Evolutionary conservation across 2,797 vertebrate genomes (phyloP), one percentile per base, ranked within the genome.

Genomic region (Acipenser ruthenus): DNA sequence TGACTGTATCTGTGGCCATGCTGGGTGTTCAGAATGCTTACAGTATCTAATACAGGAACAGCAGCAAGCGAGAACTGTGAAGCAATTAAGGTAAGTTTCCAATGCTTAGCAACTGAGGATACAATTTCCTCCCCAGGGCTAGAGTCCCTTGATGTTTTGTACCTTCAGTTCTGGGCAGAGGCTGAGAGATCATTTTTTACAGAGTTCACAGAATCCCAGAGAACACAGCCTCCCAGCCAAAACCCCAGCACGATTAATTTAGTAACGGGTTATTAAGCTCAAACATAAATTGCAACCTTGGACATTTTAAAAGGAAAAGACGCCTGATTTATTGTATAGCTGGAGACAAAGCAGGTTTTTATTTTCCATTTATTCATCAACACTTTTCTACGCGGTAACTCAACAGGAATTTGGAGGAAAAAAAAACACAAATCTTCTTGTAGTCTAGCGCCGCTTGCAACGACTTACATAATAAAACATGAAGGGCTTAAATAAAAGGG

Each of bases 231-330:
- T 90, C 87, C 86, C 85, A 89, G 92, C 82, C 81, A 89, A 92
- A 92, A 91, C 86, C 89, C 88, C 89, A 86, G 87, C 72, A 78
- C 87, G 79, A 87, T 80, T 90, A 91, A 92, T 91, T 90, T 88
- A 91, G 89, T 91, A 93, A 92, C 88, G 89, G 88, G 86, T 90
- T 90, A 89, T 80, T 81, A 79, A 82, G 78, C 79, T 77, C 83
- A 87, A 89, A 89, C 91, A 93, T 94, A 93, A 94, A 94, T 93
- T 91, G 90, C 78, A 80, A 81, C 77, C 81, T 87, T 83, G 89
- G 92, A 91, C 90, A 62, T 90, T 92, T 90, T 93, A 92, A 92
- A 92, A 91, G 90, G 90, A 83, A 85, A 87, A 80, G 88, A 87
- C 87, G 83, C 69, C 79, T 91, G 91, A 94, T 93, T 94, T 94